Percentiles rank a stretch among this genome's conserved stretches.
Conservation (phyloP, 2,888 invertebrate genomes). For the Dasysyrphus albostriatus region DNA sequence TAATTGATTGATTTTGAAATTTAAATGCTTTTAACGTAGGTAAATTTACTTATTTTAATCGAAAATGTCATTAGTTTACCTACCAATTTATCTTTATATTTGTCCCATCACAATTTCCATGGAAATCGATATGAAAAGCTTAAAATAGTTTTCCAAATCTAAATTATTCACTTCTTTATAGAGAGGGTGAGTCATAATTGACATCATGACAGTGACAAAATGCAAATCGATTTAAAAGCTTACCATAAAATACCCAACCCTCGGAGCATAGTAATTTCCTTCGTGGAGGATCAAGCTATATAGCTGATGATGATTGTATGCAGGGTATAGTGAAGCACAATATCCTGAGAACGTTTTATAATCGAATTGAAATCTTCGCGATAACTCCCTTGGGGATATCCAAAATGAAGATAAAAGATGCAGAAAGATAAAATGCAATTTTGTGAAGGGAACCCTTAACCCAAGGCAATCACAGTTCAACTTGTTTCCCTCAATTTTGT, state of each 20-base stretch:
- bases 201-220: constrained; percentile 28
- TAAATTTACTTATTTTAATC: constrained; percentile 11
- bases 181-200: constrained; percentile 16
- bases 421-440: constrained; percentile 31
- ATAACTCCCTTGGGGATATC: constrained; percentile 14
- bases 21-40: constrained; percentile 1
- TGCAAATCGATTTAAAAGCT: constrained; percentile 32
- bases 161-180: neutral
- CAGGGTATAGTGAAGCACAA: neutral
- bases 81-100: neutral
- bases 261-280: constrained; percentile 3
- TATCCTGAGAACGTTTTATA: constrained; percentile 23
- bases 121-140: constrained; percentile 3
- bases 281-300: neutral
- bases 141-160: constrained; percentile 6
- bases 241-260: neutral
- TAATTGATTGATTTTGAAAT: constrained; percentile 26
- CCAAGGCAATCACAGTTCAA: constrained; percentile 36
- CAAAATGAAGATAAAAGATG: constrained; percentile 30
- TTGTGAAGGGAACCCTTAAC: constrained; percentile 4
- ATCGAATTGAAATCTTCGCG: constrained; percentile 32
- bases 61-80: constrained; percentile 8
- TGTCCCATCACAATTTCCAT: neutral
- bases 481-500: constrained; percentile 30
- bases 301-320: neutral